These are phyloP conservation scores for Psylliodes chrysocephalus DNA, from an alignment of 2,888 invertebrate species.

Conservation along the genomic window DNA sequence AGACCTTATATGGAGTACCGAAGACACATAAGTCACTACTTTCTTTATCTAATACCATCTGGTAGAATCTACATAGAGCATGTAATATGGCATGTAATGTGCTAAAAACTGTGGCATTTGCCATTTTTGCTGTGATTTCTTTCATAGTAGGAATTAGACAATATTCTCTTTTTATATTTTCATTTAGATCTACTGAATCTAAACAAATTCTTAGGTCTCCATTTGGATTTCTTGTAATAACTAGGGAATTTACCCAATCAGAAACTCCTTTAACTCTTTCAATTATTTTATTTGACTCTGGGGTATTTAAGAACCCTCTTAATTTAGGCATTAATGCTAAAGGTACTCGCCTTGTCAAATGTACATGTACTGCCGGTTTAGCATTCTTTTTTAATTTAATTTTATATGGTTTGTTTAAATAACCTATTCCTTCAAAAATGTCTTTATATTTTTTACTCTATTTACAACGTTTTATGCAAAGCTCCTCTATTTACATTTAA, in stretches of 20 bases:
- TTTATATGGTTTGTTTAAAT: conserved; percentile 41
- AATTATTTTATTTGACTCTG: no score
- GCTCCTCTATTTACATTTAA: no score
- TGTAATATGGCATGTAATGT: not conserved
- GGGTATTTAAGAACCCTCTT: conserved; percentile 36
- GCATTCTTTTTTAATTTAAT: conserved; percentile 43
- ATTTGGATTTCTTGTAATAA: conserved; percentile 37
- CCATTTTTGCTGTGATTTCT: conserved; percentile 34
- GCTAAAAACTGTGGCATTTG: not conserved
- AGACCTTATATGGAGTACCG: conserved; percentile 36
- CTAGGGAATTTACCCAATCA: no score
- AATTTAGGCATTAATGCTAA: conserved; percentile 11
- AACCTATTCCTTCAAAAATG: conserved; percentile 42
- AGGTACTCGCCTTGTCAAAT: not conserved
- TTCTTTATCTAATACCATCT: conserved; percentile 24
- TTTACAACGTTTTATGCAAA: no score
- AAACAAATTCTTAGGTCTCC: conserved; percentile 37
- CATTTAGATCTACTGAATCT: conserved; percentile 40
- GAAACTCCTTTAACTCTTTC: conserved; percentile 40
- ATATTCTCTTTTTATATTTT: conserved; percentile 36
- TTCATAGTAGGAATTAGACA: conserved; percentile 40
- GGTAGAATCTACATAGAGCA: conserved; percentile 39
- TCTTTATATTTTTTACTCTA: no score
- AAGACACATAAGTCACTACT: conserved; percentile 32
- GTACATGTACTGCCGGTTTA: conserved; percentile 25